These are phyloP conservation scores for Platanista minor DNA, from an alignment of 2,113 vertebrate species.

Conservation along the genomic window DNA sequence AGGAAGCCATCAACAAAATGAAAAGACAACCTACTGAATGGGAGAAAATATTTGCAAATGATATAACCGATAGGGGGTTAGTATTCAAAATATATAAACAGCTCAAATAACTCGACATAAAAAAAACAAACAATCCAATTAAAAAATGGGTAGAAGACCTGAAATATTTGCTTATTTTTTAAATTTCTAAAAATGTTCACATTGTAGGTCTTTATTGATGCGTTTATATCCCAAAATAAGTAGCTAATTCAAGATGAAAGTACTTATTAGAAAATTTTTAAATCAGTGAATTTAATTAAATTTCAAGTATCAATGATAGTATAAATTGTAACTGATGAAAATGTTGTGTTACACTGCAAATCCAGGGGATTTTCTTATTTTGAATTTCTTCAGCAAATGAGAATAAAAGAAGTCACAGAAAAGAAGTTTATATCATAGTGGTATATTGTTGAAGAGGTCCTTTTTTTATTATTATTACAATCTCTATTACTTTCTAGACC, in stretches of 20 bases:
- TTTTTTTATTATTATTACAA: background rate
- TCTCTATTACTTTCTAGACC: conserved; percentile 6
- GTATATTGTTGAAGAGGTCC: background rate
- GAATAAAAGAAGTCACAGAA: background rate
- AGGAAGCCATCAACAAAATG: background rate
- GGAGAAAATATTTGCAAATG: background rate
- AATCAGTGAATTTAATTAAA: conserved; percentile 5
- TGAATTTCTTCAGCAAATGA: conserved; percentile 28
- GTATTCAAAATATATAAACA: background rate
- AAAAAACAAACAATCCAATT: background rate
- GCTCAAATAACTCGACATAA: background rate
- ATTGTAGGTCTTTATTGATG: background rate
- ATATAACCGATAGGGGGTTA: background rate
- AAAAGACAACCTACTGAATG: background rate
- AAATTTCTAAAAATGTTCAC: background rate
- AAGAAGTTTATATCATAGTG: background rate
- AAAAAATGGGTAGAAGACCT: background rate
- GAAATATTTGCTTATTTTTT: background rate
- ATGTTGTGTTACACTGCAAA: background rate
- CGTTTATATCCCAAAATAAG: background rate
- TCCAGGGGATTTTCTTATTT: background rate
- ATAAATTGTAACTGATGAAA: conserved; percentile 2
- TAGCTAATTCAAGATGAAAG: background rate
- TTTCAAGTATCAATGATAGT: background rate
- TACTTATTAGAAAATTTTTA: background rate